phyloP scores from a whole-genome alignment of 2,888 invertebrate species.

The Deroplatys truncata region DNA sequence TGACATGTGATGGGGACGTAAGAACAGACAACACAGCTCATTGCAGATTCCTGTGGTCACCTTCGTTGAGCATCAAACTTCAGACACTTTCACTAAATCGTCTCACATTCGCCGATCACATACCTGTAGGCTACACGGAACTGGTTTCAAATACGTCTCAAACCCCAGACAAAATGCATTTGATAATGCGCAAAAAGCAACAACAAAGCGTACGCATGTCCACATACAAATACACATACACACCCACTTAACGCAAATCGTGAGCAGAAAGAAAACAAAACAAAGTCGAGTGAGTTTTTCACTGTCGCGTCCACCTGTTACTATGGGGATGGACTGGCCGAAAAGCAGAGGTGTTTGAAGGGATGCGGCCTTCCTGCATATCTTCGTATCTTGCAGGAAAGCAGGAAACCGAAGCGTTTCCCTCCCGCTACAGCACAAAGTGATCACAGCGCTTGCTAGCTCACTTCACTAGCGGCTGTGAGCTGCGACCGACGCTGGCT shows the following conservation, averaged over 20 bases:
- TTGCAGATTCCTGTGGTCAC: background rate
- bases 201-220: background rate
- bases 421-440: background rate
- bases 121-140: background rate
- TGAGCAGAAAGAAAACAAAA: no score
- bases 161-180: background rate
- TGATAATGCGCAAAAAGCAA: background rate
- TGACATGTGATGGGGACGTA: background rate
- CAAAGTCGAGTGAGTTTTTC: no score
- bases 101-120: background rate
- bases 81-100: background rate
- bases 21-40: background rate
- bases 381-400: background rate
- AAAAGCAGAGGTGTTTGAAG: background rate
- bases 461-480: background rate
- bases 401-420: background rate
- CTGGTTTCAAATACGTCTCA: background rate
- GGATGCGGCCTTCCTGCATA: background rate
- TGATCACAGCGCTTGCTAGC: background rate
- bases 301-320: background rate
- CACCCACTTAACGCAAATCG: background rate
- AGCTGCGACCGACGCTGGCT: background rate
- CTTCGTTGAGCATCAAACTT: background rate
- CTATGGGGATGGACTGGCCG: background rate
- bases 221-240: background rate